phyloP scores from a whole-genome alignment of 2,797 vertebrate genomes.

The Furcifer pardalis region DNA sequence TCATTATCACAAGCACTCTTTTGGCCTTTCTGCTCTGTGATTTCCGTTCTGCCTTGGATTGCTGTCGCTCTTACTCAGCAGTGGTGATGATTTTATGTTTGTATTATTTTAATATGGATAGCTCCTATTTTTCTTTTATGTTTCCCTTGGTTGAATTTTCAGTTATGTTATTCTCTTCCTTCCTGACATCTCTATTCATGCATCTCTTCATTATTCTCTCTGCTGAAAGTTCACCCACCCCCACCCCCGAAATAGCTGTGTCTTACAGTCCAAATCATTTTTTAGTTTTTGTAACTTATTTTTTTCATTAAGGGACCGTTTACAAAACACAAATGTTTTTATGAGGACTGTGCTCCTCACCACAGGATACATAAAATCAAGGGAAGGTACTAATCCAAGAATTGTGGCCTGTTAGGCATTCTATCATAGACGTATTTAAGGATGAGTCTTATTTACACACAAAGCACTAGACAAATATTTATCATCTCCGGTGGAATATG shows the following conservation, averaged over 20 bases:
- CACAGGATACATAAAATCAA: neutral
- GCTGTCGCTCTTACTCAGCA: slow-evolving; percentile 40
- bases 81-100: slow-evolving; percentile 61
- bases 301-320: slow-evolving; percentile 45
- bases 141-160: slow-evolving; percentile 47
- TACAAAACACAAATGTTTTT: neutral
- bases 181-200: slow-evolving; percentile 61
- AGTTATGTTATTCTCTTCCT: slow-evolving; percentile 55
- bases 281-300: slow-evolving; percentile 70
- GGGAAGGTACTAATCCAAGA: too few species aligned
- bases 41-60: slow-evolving; percentile 25
- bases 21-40: slow-evolving; percentile 35
- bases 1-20: slow-evolving; percentile 6
- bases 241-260: slow-evolving; percentile 51
- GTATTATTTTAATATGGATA: slow-evolving; percentile 42
- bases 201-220: slow-evolving; percentile 57
- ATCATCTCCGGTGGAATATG: too few species aligned
- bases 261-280: slow-evolving; percentile 57
- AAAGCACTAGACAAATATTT: too few species aligned
- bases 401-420: neutral
- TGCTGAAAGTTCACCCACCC: slow-evolving; percentile 69
- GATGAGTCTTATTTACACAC: too few species aligned
- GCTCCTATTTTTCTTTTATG: slow-evolving; percentile 51
- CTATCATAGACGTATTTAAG: too few species aligned
- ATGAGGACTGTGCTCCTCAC: neutral